Base-by-base conservation (phyloP, 1,140 invertebrate genomes). In the Drosophila varians region DNA sequence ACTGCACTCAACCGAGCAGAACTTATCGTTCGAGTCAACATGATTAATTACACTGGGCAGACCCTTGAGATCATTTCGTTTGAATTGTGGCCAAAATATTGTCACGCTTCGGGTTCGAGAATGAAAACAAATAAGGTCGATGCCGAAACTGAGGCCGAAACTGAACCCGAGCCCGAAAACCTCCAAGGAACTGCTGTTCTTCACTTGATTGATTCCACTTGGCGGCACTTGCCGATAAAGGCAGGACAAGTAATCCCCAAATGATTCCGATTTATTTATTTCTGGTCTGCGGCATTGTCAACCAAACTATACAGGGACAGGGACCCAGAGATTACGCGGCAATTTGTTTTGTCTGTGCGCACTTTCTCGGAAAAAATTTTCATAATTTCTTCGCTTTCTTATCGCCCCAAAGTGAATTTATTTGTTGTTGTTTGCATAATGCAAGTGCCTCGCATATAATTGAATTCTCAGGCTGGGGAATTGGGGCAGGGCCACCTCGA, bases 1-100 rank as follows among this genome's bases (percentile, higher is more conserved):
- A 64, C 60, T 62, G 62, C 38, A 64, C 58, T 70, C 64, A 54
- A 57, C 40, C 68, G 38, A 57, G 64, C 55, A 53, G 47, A 72
- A 61, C 69, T 72, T 72, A 72, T 72, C 69, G 69, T 25, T 21
- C 68, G 26, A 26, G 25, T 28, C 56, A 51, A 72, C 55, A 72
- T 72, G 69, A 72, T 72, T 72, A 72, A 72, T 72, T 72, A 54
- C 69, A 51, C 36, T 14, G 7, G 16, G 23, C 46, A 74, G 49
- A 74, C 70, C 70, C 69, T 72, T 42, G 47, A 54, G 71, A 56
- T 74, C 70, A 55, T 47, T 84, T 84, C 78, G 28, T 52, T 54
- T 54, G 79, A 84, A 84, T 61, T 84, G 76, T 86, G 76, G 80
- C 80, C 80, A 86, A 86, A 86, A 87, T 86, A 87, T 86, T 86